Evolutionary conservation across 2,113 vertebrate species (phyloP).

Genomic region (Blennius ocellaris): DNA sequence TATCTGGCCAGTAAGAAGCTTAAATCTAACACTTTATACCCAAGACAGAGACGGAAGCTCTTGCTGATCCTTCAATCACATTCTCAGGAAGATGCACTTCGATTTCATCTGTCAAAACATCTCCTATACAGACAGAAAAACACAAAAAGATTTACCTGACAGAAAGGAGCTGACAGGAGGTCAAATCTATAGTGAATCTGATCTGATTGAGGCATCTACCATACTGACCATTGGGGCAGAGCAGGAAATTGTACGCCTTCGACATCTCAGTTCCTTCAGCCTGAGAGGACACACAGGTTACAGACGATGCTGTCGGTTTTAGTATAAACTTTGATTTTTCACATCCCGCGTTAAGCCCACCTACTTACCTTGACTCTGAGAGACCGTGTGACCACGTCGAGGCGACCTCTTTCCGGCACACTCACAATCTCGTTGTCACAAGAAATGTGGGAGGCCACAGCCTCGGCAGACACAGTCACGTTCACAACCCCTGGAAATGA

Average conservation of each 20-base stretch:
- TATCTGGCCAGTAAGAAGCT: no score
- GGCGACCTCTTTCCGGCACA: slow-evolving; percentile 81
- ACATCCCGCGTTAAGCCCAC: neutral
- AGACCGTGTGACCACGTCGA: slow-evolving; percentile 82
- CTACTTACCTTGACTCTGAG: slow-evolving; percentile 87
- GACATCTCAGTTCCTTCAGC: neutral
- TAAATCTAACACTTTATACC: slow-evolving; percentile 51
- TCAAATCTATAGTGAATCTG: no score
- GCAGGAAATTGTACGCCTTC: neutral
- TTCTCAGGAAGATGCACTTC: slow-evolving; percentile 51
- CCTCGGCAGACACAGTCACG: slow-evolving; percentile 84
- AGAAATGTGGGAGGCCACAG: slow-evolving; percentile 64
- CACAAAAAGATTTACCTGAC: neutral
- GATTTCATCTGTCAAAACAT: slow-evolving; percentile 35
- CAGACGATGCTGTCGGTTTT: no score
- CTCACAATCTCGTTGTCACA: slow-evolving; percentile 83
- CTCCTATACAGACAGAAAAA: slow-evolving; percentile 46
- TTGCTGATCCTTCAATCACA: slow-evolving; percentile 67
- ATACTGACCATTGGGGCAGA: neutral
- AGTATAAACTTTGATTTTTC: no score
- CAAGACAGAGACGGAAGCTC: slow-evolving; percentile 60
- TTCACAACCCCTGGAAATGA: slow-evolving; percentile 79
- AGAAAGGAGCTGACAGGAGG: neutral
- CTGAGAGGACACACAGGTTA: no score
- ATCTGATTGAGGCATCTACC: neutral